Evolutionary conservation across 2,888 invertebrate genomes (phyloP), one percentile per base, ranked within the genome.

Genomic region (Pegoplata infirma): DNA sequence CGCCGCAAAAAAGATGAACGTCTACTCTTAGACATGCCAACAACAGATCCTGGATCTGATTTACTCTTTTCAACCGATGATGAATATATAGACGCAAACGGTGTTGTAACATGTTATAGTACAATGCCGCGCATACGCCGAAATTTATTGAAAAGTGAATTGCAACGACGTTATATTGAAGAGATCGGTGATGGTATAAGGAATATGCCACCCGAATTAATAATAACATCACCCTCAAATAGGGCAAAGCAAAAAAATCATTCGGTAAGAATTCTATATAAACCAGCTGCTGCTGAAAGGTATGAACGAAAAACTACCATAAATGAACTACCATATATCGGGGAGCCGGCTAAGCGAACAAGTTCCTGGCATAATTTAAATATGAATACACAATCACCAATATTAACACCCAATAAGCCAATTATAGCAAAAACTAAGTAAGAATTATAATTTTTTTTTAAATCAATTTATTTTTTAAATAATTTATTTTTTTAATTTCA

Each of bases 11-110:
- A 84, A 80, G 86, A 81, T 68, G 84, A 84, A 28, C 89, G 91
- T 59, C 88, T 89, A 16, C 88, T 89, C 0, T 86, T 91, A 81
- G 91, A 91, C 80, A 85, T 91, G 79, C 91, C 91, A 79, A 93
- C 93, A 51, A 93, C 93, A 7, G 93, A 94, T 86, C 94, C 93
- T 0, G 93, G 93, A 82, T 92, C 93, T 3, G 93, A 93, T 84
- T 83, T 91, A 64, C 86, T 87, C 79, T 90, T 90, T 80, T 92
- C 93, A 8, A 92, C 92, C 0, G 93, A 94, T 81, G 93, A 92
- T 67, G 92, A 92, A 83, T 75, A 59, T n/a, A 81, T 81, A 0
- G 83, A 82, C 21, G 63, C 67, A 14, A 77, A 76, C 16, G 82
- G 79, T 32, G 77, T 81, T 0, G 14, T 69, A 49, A 64, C 64